phyloP scores from a whole-genome alignment of 1,140 invertebrate genomes.

The Caerostris extrusa region DNA sequence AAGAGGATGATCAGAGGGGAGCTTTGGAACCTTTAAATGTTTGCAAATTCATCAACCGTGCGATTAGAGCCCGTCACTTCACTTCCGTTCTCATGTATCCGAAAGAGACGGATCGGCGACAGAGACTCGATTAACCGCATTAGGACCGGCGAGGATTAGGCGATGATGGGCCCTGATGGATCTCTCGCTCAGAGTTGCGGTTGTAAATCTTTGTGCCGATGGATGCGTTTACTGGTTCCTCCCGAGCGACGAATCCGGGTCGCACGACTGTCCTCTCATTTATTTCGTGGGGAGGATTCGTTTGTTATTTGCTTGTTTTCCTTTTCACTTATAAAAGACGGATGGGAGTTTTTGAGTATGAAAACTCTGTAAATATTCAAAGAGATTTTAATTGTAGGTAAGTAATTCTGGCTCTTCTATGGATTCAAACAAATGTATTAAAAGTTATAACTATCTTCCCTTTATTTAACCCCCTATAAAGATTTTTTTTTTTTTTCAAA shows the following conservation, averaged over 20 bases:
- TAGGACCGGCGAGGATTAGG: not conserved
- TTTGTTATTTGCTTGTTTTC: too few relatives aligned
- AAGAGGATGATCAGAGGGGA: not conserved
- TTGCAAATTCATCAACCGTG: not conserved
- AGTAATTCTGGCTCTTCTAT: too few relatives aligned
- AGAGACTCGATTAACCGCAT: conserved; percentile 23
- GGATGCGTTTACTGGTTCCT: not conserved
- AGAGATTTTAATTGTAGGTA: too few relatives aligned
- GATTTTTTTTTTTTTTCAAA: too few relatives aligned
- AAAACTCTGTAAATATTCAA: not conserved
- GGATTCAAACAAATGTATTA: too few relatives aligned
- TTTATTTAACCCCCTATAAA: too few relatives aligned
- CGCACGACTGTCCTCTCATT: not conserved
- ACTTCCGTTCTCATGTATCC: not conserved
- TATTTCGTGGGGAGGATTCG: not conserved
- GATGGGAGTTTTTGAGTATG: not conserved
- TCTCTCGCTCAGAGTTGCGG: not conserved
- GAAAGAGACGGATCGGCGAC: not conserved
- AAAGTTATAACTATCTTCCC: too few relatives aligned
- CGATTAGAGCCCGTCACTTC: not conserved
- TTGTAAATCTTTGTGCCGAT: not conserved
- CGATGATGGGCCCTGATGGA: conserved; percentile 25
- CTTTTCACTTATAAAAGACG: too few relatives aligned
- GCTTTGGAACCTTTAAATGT: not conserved
- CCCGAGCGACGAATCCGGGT: not conserved